Conservation (phyloP, 2,113 vertebrate species). For the Proterorhinus semilunaris region DNA sequence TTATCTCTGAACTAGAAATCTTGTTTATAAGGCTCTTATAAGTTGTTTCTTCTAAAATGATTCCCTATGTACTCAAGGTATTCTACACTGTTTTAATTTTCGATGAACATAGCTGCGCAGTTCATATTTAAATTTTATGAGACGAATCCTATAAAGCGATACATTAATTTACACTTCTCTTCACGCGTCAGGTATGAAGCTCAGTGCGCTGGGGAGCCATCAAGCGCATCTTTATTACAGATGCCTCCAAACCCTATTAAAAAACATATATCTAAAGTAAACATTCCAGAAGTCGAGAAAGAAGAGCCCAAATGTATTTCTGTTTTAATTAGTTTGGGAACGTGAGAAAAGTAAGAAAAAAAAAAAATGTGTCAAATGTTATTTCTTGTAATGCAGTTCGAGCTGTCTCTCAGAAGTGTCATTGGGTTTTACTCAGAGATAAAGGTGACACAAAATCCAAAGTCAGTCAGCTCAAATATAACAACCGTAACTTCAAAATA, state of each 20-base stretch:
- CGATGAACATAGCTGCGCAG: constrained; percentile 17
- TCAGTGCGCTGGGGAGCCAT: constrained; percentile 9
- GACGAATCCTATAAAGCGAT: background rate
- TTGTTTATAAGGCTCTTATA: too few relatives aligned
- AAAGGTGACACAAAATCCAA: background rate
- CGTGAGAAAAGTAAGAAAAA: background rate
- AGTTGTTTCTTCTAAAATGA: background rate
- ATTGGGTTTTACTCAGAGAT: constrained; percentile 11
- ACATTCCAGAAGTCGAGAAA: constrained; percentile 11
- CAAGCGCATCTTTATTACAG: constrained; percentile 23
- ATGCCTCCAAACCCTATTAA: constrained; percentile 23
- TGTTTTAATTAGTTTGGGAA: constrained; percentile 15
- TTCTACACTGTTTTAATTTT: constrained; percentile 16
- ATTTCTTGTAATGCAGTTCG: constrained; percentile 18
- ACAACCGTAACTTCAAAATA: background rate
- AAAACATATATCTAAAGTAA: constrained; percentile 34
- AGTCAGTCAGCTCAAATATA: background rate
- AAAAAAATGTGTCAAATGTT: constrained; percentile 15
- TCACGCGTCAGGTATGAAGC: background rate
- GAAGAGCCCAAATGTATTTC: constrained; percentile 7
- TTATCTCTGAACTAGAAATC: too few relatives aligned
- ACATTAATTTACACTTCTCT: constrained; percentile 11
- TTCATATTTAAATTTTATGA: constrained; percentile 23
- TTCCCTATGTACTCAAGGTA: background rate
- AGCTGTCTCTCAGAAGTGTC: constrained; percentile 31